phyloP scores from a whole-genome alignment of 2,797 vertebrate species.

The Bryconaethiops microstoma region DNA sequence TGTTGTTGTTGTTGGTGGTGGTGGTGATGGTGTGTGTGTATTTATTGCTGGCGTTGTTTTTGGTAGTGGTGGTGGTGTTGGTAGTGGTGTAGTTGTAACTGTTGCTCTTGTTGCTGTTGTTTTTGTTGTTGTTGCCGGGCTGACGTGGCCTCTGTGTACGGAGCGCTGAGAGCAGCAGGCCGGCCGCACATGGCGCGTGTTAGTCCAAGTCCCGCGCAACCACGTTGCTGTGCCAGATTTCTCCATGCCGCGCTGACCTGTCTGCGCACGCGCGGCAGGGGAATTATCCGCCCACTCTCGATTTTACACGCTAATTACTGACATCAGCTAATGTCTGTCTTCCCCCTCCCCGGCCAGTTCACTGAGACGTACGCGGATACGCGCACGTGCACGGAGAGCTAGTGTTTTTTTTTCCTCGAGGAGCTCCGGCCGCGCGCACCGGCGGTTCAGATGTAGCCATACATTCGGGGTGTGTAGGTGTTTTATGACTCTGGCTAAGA shows the following conservation, averaged over 20 bases:
- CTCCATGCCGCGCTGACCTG: background rate
- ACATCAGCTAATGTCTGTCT: slow-evolving; percentile 19
- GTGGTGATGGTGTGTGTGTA: too few species aligned
- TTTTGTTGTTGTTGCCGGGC: background rate
- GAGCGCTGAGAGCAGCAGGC: background rate
- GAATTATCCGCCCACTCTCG: slow-evolving; percentile 38
- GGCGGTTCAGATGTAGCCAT: slow-evolving; percentile 14
- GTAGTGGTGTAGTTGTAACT: too few species aligned
- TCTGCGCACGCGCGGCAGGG: background rate
- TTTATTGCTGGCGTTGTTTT: too few species aligned
- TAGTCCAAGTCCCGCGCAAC: background rate
- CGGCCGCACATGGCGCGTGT: background rate
- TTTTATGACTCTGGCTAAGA: slow-evolving; percentile 14
- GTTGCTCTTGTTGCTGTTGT: too few species aligned
- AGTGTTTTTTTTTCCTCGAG: background rate
- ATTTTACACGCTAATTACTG: slow-evolving; percentile 34
- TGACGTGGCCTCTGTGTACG: background rate
- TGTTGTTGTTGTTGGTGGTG: too few species aligned
- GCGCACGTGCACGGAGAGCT: background rate
- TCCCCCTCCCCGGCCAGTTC: slow-evolving; percentile 9
- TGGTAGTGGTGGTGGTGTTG: too few species aligned
- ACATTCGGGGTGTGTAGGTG: slow-evolving; percentile 29
- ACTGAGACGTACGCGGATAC: background rate
- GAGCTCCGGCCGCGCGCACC: background rate
- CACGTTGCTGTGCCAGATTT: background rate